A percentile compares a stretch with the other conserved stretches of the same genome.
phyloP scores from a whole-genome alignment of 2,888 invertebrate species.

The Pyrocoelia pectoralis region DNA sequence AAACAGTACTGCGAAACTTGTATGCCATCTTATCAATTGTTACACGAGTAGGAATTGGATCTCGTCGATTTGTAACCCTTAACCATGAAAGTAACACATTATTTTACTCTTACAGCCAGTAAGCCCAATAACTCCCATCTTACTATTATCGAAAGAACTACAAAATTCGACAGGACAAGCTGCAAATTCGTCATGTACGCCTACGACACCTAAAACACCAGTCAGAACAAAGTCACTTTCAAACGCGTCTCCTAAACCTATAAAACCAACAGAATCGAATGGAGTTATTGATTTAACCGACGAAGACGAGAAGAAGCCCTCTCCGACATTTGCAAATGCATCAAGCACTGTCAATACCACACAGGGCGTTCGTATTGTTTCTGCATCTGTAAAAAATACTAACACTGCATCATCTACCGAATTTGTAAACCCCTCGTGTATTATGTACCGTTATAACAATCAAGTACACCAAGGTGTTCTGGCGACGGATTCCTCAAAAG shows the following conservation, averaged over 20 bases:
- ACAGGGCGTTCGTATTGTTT: conserved; percentile 32
- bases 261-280: conserved; percentile 38
- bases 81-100: too few species aligned
- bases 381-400: conserved; percentile 29
- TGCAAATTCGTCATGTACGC: too few species aligned
- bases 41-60: too few species aligned
- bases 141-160: too few species aligned
- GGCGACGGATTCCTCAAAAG: conserved; percentile 36
- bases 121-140: too few species aligned
- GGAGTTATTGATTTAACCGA: conserved; percentile 78
- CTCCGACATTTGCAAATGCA: background rate
- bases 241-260: conserved; percentile 25
- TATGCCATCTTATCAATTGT: too few species aligned
- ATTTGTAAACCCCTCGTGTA: conserved; percentile 40
- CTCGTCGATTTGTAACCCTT: too few species aligned
- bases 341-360: conserved; percentile 27
- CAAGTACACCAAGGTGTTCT: conserved; percentile 40
- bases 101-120: too few species aligned
- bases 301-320: conserved; percentile 68
- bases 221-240: too few species aligned
- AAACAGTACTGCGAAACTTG: too few species aligned
- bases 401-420: conserved; percentile 31
- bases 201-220: too few species aligned
- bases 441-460: conserved; percentile 50
- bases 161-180: too few species aligned